A percentile compares a stretch with the other conserved stretches of the same genome.
Conservation (phyloP, 2,797 vertebrate species). For the Hyperoplus immaculatus region DNA sequence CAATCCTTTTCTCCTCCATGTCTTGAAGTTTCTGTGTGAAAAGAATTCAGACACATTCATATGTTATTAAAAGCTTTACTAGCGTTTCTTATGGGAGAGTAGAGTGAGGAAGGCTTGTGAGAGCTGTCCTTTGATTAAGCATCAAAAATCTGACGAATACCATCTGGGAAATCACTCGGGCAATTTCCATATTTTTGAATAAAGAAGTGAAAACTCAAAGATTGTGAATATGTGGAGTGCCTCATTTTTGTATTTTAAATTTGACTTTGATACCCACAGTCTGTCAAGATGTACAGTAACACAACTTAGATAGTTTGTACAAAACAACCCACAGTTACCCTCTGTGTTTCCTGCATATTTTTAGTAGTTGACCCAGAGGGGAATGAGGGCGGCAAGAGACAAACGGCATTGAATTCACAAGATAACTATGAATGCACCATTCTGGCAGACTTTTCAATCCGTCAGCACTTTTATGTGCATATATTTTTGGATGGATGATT, state of each 20-base stretch:
- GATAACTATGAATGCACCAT: slow-evolving; percentile 38
- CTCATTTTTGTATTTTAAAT: not conserved
- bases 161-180: not conserved
- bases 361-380: slow-evolving; percentile 31
- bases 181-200: not conserved
- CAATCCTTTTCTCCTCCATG: slow-evolving; percentile 95
- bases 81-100: not conserved
- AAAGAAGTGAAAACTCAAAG: not conserved
- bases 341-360: slow-evolving; percentile 46
- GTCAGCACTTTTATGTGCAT: not conserved
- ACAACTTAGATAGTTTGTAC: not conserved
- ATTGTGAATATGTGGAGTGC: not conserved
- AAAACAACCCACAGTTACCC: slow-evolving; percentile 5
- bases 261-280: not conserved
- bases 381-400: not conserved
- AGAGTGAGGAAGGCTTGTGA: not conserved
- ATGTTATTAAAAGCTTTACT: not conserved
- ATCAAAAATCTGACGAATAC: not conserved
- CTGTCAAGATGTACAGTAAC: not conserved
- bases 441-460: slow-evolving; percentile 21
- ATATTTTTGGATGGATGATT: no score
- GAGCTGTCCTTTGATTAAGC: not conserved
- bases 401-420: slow-evolving; percentile 31
- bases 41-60: not conserved
- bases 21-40: slow-evolving; percentile 93